Percentiles rank a stretch among this genome's conserved stretches.
These are phyloP conservation scores for Chymomyza fuscimana DNA, from an alignment of 2,888 invertebrate genomes.

Conservation along the genomic window DNA sequence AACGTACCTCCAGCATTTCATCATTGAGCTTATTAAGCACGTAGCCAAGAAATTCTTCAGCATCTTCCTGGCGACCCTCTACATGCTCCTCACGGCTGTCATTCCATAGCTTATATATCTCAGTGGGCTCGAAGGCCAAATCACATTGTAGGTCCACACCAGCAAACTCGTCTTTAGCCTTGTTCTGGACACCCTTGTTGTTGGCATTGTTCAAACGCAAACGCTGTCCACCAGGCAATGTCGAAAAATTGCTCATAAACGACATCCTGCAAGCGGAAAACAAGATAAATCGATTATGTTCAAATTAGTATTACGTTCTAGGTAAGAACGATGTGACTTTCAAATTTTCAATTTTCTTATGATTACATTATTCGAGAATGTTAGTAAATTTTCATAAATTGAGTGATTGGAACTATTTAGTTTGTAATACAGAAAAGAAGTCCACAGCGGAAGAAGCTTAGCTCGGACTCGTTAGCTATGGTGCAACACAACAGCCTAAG, in stretches of 20 bases:
- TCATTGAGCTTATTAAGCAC: conserved; percentile 96
- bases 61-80: conserved; percentile 97
- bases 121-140: conserved; percentile 93
- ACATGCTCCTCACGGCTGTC: conserved; percentile 86
- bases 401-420: too few species aligned
- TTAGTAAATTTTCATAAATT: too few species aligned
- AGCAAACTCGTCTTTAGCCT: conserved; percentile 79
- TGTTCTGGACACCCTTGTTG: conserved; percentile 76
- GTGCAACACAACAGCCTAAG: too few species aligned
- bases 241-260: conserved; percentile 86
- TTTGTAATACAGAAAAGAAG: too few species aligned
- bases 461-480: too few species aligned
- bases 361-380: too few species aligned
- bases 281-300: not conserved
- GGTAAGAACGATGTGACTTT: too few species aligned
- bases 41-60: conserved; percentile 97
- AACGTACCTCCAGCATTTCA: conserved; percentile 93
- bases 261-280: conserved; percentile 81
- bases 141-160: conserved; percentile 85
- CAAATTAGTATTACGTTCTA: not conserved
- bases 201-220: conserved; percentile 78
- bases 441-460: too few species aligned
- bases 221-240: conserved; percentile 82
- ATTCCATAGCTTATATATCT: conserved; percentile 91
- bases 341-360: too few species aligned